These are phyloP conservation scores for Drosophila putrida DNA, from an alignment of 2,888 invertebrate species.

Conservation along the genomic window DNA sequence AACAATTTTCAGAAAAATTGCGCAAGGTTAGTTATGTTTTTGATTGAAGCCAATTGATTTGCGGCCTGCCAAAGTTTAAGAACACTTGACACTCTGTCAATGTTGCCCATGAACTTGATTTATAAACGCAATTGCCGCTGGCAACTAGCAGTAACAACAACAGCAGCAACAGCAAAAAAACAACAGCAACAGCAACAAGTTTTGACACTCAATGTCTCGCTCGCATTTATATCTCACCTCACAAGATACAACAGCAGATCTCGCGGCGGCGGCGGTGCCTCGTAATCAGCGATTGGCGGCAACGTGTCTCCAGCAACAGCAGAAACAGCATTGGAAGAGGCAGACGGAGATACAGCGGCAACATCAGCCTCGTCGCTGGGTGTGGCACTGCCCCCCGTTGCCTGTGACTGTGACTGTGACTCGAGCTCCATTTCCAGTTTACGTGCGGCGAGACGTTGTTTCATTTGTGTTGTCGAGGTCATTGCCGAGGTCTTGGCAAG, in stretches of 20 bases:
- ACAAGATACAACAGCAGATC: slow-evolving; percentile 88
- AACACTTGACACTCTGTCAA: slow-evolving; percentile 73
- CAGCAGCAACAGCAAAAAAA: slow-evolving; percentile 29
- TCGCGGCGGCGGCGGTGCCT: slow-evolving; percentile 87
- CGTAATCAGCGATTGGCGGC: slow-evolving; percentile 85
- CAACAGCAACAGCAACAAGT: slow-evolving; percentile 52
- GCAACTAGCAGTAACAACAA: slow-evolving; percentile 31
- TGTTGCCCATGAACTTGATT: slow-evolving; percentile 72
- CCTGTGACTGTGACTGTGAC: slow-evolving; percentile 56
- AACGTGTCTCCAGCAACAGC: slow-evolving; percentile 69
- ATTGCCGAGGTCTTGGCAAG: slow-evolving; percentile 87
- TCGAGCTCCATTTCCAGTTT: slow-evolving; percentile 86
- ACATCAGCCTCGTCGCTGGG: slow-evolving; percentile 39
- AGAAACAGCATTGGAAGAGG: slow-evolving; percentile 45
- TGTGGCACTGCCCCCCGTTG: slow-evolving; percentile 40
- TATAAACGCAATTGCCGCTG: slow-evolving; percentile 63
- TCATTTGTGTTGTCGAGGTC: slow-evolving; percentile 87
- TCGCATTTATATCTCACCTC: slow-evolving; percentile 86
- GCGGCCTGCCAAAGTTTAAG: slow-evolving; percentile 58
- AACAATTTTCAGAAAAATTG: slow-evolving; percentile 44
- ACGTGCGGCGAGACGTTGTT: slow-evolving; percentile 87
- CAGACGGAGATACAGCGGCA: slow-evolving; percentile 37
- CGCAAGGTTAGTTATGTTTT: slow-evolving; percentile 72
- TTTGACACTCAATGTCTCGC: slow-evolving; percentile 31
- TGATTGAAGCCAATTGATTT: slow-evolving; percentile 40